Evolutionary conservation across 1,140 invertebrate genomes (phyloP), one percentile per base, ranked within the genome.

Genomic region (Sinella curviseta): DNA sequence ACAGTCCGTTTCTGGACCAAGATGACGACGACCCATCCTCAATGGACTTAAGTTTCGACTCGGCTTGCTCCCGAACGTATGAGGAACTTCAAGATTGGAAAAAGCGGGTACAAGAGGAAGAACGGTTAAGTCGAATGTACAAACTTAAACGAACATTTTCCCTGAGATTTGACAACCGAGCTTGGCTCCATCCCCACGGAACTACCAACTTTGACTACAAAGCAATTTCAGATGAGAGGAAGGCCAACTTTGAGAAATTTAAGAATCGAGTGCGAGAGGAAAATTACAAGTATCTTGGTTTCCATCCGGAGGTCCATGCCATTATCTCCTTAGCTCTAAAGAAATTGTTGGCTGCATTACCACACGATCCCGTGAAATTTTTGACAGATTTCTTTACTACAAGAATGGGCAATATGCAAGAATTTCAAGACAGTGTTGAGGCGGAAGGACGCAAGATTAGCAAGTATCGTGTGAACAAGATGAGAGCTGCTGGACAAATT

Each of bases 351-450:
- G 3, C 36, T 24, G 35, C 26, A 3, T 3, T 39, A 33, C 79
- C 79, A 20, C 1, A 2, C 24, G 76, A 80, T 20, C 36, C 79
- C 0, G 65, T 77, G 1, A 1, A 36, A 31, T 77, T 26, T 54
- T 20, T 36, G 1, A 55, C 75, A 31, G 79, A 80, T 30, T 80
- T 77, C 35, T 80, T 80, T 55, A 80, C 79, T 35, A 65, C 24
- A 30, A 24, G 35, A 1, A 8, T 26, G 3, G 36, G 12, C 24
- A n/a, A n/a, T n/a, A n/a, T n/a, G n/a, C n/a, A n/a, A n/a, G n/a
- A 34, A 78, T 1, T 77, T 80, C 28, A 17, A 30, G 31, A 26
- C 24, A 8, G 28, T 73, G 2, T 20, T 80, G 4, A 31, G 2
- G 60, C 70, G 0, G 79, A 80, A 75, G 31, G 14, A 33, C 3